Percentiles rank a stretch among this genome's conserved stretches.
These are phyloP conservation scores for Leptinotarsa juncta DNA, from an alignment of 2,888 invertebrate genomes.

Conservation along the genomic window DNA sequence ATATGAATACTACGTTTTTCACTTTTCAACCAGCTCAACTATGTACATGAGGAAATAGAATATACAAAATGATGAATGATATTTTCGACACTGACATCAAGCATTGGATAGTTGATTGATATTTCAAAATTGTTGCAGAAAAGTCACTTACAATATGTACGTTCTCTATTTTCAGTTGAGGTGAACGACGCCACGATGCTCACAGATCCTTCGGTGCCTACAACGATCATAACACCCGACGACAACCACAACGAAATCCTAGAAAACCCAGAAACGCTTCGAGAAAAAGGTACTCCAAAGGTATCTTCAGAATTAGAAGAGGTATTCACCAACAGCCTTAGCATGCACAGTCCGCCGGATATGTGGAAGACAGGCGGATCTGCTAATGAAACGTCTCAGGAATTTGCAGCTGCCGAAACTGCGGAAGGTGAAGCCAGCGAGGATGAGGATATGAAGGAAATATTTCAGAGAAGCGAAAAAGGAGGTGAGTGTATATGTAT, in stretches of 20 bases:
- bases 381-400: constrained; percentile 7
- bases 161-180: constrained; percentile 12
- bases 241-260: constrained; percentile 61
- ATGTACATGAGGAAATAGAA: too few species aligned
- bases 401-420: constrained; percentile 14
- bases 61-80: too few species aligned
- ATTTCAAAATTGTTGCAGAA: background rate
- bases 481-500: constrained; percentile 29
- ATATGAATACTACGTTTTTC: too few species aligned
- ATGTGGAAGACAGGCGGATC: constrained; percentile 4
- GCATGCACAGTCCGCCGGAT: constrained; percentile 23
- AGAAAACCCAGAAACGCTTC: constrained; percentile 46
- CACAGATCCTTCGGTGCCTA: constrained; percentile 40
- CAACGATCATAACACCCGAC: constrained; percentile 54
- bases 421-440: constrained; percentile 25
- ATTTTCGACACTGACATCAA: too few species aligned
- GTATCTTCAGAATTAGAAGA: constrained; percentile 36
- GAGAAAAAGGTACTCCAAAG: constrained; percentile 36
- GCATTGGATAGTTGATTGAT: too few species aligned
- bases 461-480: background rate
- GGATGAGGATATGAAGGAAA: constrained; percentile 24
- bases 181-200: constrained; percentile 49
- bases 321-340: constrained; percentile 52
- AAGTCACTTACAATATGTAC: constrained; percentile 10
- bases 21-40: too few species aligned